These are phyloP conservation scores for Apodemus sylvaticus DNA, from an alignment of 2,113 vertebrate genomes.

Conservation along the genomic window DNA sequence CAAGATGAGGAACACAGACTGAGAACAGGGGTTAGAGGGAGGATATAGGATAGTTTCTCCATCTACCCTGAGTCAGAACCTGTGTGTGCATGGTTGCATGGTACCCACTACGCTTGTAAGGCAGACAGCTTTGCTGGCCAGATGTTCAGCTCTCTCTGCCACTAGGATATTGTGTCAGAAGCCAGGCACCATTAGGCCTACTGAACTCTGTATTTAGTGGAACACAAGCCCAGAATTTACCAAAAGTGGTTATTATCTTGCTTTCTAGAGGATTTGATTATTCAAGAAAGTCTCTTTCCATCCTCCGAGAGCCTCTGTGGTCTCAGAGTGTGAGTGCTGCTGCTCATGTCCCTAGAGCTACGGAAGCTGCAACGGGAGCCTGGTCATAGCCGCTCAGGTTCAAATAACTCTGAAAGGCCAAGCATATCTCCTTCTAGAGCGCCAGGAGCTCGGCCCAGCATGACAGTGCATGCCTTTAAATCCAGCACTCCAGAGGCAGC, in stretches of 20 bases:
- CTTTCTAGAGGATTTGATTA: constrained; percentile 38
- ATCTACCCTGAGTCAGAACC: not conserved
- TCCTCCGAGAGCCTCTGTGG: not conserved
- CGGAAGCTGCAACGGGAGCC: not conserved
- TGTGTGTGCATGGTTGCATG: not conserved
- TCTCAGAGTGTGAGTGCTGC: not conserved
- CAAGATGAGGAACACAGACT: not conserved
- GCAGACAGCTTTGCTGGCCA: not conserved
- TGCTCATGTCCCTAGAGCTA: not conserved
- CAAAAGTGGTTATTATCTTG: not conserved
- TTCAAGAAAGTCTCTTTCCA: not conserved
- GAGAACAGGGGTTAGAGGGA: not conserved
- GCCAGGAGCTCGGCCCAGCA: not conserved
- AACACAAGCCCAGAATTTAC: not conserved
- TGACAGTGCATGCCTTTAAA: not conserved
- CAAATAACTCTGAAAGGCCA: not conserved
- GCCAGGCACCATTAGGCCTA: not conserved
- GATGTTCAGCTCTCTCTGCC: not conserved
- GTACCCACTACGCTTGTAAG: not conserved
- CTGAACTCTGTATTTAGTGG: not conserved
- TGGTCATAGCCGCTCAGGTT: not conserved
- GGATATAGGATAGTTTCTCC: fast-evolving
- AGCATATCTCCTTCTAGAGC: not conserved
- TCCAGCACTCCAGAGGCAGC: not conserved
- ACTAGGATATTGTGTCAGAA: not conserved